A percentile compares a stretch with the other conserved stretches of the same genome.
These are phyloP conservation scores for Conops quadrifasciatus DNA, from an alignment of 2,888 invertebrate genomes.

Conservation along the genomic window DNA sequence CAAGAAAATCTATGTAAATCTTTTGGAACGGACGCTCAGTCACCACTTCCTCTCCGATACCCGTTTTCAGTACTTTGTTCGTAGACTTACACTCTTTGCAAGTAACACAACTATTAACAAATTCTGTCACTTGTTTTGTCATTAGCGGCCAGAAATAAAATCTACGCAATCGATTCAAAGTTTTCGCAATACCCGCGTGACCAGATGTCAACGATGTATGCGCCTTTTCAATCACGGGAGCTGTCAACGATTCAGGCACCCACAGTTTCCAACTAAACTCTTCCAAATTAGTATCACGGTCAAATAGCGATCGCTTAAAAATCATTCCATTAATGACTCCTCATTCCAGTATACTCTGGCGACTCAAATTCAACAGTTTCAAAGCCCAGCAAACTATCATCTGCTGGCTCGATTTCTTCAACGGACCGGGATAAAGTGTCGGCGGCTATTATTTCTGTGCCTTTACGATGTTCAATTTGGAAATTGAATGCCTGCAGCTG, in stretches of 20 bases:
- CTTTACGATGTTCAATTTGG: conserved; percentile 16
- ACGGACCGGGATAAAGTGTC: not conserved
- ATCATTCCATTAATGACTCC: conserved; percentile 20
- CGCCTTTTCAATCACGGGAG: conserved; percentile 9
- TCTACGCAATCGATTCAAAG: not conserved
- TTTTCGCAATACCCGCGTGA: conserved; percentile 28
- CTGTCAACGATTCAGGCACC: conserved; percentile 22
- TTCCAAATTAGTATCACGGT: not conserved
- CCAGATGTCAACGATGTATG: conserved; percentile 12
- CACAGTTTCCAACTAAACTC: conserved; percentile 32
- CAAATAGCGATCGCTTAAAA: not conserved
- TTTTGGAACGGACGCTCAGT: conserved; percentile 12
- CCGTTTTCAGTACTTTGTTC: not conserved
- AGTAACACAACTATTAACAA: not conserved
- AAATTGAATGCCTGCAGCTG: not conserved
- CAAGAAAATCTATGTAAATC: conserved; percentile 38
- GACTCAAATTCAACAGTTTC: not conserved
- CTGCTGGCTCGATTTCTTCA: not conserved
- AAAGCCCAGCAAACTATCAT: not conserved
- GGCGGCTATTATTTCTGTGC: not conserved
- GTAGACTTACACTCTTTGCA: conserved; percentile 17
- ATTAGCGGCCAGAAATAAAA: not conserved
- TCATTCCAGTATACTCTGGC: not conserved
- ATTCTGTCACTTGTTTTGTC: conserved; percentile 1
- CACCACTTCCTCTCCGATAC: not conserved